Conservation (phyloP, 2,113 vertebrate genomes). For the Syngnathus scovelli region DNA sequence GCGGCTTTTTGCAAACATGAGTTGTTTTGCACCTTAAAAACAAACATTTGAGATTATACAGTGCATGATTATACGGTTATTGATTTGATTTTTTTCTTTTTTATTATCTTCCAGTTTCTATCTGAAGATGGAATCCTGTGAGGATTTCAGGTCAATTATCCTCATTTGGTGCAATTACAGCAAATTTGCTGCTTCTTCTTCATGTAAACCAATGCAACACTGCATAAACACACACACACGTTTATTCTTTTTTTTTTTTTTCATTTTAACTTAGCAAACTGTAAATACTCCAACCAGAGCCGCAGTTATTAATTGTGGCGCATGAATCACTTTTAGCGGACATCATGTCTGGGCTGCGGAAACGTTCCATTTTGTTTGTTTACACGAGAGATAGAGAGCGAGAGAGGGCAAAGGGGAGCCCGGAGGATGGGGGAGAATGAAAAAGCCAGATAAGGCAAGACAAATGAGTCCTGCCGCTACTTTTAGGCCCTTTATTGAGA, state of each 20-base stretch:
- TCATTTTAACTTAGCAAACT: background rate
- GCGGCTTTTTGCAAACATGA: too few relatives aligned
- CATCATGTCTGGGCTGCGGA: constrained; percentile 24
- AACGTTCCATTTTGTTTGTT: constrained; percentile 46
- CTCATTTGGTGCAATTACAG: constrained; percentile 14
- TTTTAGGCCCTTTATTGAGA: constrained; percentile 39
- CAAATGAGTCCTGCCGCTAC: constrained; percentile 42
- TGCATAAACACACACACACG: background rate
- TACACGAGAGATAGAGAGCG: constrained; percentile 41
- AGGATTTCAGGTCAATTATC: constrained; percentile 28
- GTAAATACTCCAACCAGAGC: background rate
- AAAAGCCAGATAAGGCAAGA: constrained; percentile 48
- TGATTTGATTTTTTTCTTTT: too few relatives aligned
- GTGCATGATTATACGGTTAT: too few relatives aligned
- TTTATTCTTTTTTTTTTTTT: background rate
- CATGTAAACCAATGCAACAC: background rate
- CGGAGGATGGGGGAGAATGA: constrained; percentile 48
- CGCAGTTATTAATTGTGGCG: background rate
- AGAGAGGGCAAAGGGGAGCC: constrained; percentile 3
- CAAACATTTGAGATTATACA: too few relatives aligned
- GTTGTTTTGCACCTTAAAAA: too few relatives aligned
- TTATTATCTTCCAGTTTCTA: background rate
- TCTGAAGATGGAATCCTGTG: constrained; percentile 12
- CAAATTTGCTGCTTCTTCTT: background rate
- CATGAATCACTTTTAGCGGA: constrained; percentile 7